A percentile compares a stretch with the other conserved stretches of the same genome.
These are phyloP conservation scores for Phrixothrix hirtus DNA, from an alignment of 2,888 invertebrate species.

Conservation along the genomic window DNA sequence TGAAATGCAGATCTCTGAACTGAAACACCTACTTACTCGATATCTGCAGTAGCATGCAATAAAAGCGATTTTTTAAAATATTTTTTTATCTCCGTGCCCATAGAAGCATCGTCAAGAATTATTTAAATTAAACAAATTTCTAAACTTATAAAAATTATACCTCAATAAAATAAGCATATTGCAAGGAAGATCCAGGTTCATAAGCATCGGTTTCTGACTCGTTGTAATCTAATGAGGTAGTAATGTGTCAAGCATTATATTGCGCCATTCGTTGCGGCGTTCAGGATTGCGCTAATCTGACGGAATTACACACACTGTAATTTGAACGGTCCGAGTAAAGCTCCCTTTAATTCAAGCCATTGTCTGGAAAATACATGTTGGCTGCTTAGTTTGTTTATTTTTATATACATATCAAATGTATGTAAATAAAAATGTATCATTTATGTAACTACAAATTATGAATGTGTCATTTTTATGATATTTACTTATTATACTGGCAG, in stretches of 20 bases:
- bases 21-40: conserved; percentile 32
- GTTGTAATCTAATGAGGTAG: conserved; percentile 54
- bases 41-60: conserved; percentile 29
- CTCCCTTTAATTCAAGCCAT: conserved; percentile 53
- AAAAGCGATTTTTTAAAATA: too few species aligned
- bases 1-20: conserved; percentile 35
- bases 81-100: too few species aligned
- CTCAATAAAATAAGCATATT: not conserved
- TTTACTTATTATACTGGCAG: too few species aligned
- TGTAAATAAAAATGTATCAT: conserved; percentile 15
- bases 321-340: conserved; percentile 49
- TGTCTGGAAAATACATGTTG: conserved; percentile 50
- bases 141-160: too few species aligned
- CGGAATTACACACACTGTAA: conserved; percentile 56
- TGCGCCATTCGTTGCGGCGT: conserved; percentile 53
- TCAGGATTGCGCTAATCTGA: conserved; percentile 56
- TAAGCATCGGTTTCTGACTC: conserved; percentile 16
- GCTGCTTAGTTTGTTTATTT: conserved; percentile 27
- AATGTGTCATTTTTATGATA: too few species aligned
- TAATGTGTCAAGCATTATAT: conserved; percentile 56
- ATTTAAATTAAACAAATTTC: too few species aligned
- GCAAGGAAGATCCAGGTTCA: not conserved
- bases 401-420: conserved; percentile 14
- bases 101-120: too few species aligned
- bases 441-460: too few species aligned